Percentiles rank a stretch among this genome's conserved stretches.
These are phyloP conservation scores for Mesorhabditis sp. DNA, from an alignment of 2,888 invertebrate genomes.

Conservation along the genomic window DNA sequence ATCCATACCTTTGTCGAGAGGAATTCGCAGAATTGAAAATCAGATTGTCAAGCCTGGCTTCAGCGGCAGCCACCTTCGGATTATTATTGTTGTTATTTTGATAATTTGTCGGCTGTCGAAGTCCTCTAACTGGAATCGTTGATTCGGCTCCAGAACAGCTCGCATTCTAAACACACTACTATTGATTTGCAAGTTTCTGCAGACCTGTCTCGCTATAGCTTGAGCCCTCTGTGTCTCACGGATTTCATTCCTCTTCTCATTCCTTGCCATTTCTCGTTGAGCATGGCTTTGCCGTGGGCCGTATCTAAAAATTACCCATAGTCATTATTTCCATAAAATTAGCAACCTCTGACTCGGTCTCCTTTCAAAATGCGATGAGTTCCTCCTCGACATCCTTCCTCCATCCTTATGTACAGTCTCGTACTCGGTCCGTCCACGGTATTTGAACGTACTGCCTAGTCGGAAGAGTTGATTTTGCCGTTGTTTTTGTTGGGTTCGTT, in stretches of 20 bases:
- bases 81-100: conserved; percentile 19
- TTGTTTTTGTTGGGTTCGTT: conserved; percentile 63
- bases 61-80: neutral
- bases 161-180: too few relatives aligned
- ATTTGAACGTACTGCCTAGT: conserved; percentile 94
- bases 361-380: conserved; percentile 86
- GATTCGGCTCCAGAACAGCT: too few relatives aligned
- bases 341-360: conserved; percentile 92
- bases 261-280: conserved; percentile 18
- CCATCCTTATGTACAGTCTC: conserved; percentile 65
- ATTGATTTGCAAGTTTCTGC: too few relatives aligned
- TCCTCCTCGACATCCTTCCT: conserved; percentile 70
- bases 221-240: neutral
- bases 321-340: too few relatives aligned
- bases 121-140: too few relatives aligned
- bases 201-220: neutral
- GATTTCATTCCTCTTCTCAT: conserved; percentile 18
- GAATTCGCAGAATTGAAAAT: neutral
- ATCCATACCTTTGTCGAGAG: neutral
- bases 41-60: neutral
- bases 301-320: too few relatives aligned
- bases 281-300: conserved; percentile 32
- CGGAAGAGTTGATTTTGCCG: conserved; percentile 72
- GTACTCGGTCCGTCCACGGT: conserved; percentile 91
- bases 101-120: conserved; percentile 16